Percentiles rank a stretch among this genome's conserved stretches.
Evolutionary conservation across 2,888 invertebrate genomes (phyloP).

Genomic region (Caenorhabditis panamensis): DNA sequence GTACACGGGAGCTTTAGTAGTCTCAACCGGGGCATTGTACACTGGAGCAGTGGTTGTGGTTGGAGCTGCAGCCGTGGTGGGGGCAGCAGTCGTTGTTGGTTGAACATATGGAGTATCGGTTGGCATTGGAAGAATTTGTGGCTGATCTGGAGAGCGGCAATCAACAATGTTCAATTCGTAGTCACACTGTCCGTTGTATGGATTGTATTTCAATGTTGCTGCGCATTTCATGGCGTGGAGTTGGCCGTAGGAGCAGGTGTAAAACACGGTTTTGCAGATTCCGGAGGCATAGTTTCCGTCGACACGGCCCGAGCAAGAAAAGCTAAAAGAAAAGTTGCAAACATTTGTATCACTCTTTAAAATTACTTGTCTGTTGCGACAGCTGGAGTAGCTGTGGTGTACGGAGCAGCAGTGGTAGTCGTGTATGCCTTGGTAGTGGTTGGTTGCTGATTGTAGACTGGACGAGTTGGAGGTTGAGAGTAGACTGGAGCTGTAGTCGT

Average conservation of each 20-base stretch:
- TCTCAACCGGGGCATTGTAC: neutral
- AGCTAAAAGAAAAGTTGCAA: slow-evolving; percentile 62
- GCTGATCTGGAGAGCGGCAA: slow-evolving; percentile 16
- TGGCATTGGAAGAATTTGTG: neutral
- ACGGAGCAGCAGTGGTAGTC: slow-evolving; percentile 18
- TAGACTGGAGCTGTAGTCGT: slow-evolving; percentile 19
- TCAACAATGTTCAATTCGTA: slow-evolving; percentile 42
- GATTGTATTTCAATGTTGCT: slow-evolving; percentile 61
- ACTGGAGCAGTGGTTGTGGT: slow-evolving; percentile 10
- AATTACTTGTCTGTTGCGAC: slow-evolving; percentile 27
- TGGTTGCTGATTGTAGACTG: slow-evolving; percentile 21
- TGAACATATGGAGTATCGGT: neutral
- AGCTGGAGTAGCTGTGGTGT: slow-evolving; percentile 5
- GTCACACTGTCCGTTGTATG: slow-evolving; percentile 66
- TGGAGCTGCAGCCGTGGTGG: neutral
- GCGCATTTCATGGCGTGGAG: slow-evolving; percentile 51
- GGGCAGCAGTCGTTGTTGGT: neutral
- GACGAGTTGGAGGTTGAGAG: slow-evolving; percentile 23
- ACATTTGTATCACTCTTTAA: neutral
- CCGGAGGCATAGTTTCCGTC: slow-evolving; percentile 62
- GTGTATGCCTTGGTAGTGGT: slow-evolving; percentile 6
- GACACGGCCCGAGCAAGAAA: slow-evolving; percentile 43
- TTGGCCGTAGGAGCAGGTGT: slow-evolving; percentile 54
- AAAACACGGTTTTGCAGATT: slow-evolving; percentile 52
- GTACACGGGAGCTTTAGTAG: slow-evolving; percentile 14